Evolutionary conservation across 2,888 invertebrate genomes (phyloP).

Genomic region (Eupithecia insigniata): DNA sequence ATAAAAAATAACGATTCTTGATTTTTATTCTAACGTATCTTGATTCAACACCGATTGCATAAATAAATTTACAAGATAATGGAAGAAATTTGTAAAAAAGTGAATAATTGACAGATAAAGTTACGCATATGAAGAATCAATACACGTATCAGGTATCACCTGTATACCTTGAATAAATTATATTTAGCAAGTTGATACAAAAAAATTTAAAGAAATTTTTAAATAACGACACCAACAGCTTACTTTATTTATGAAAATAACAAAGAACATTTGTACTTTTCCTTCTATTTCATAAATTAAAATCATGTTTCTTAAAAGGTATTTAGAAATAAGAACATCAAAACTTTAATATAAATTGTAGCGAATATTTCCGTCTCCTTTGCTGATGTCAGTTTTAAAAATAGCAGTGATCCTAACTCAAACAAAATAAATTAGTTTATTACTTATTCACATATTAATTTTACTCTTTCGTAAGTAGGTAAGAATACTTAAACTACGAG

Average conservation of each 20-base stretch:
- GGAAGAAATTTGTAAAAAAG: background rate
- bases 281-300: background rate
- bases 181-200: background rate
- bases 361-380: background rate
- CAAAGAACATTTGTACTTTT: background rate
- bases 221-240: background rate
- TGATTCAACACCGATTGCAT: background rate
- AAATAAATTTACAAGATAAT: background rate
- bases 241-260: background rate
- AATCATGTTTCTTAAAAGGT: background rate
- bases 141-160: background rate
- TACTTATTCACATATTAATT: background rate
- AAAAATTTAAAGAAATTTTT: background rate
- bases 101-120: background rate
- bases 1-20: background rate
- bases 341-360: no score
- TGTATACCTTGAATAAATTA: background rate
- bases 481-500: background rate
- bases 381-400: slow-evolving; percentile 28
- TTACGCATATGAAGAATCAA: background rate
- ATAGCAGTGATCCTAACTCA: slow-evolving; percentile 17
- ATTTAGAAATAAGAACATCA: no score
- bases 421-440: slow-evolving; percentile 13
- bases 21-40: no score
- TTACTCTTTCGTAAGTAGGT: background rate